Conservation (phyloP, 1,140 invertebrate species). For the Diplogasteroides magnus region DNA sequence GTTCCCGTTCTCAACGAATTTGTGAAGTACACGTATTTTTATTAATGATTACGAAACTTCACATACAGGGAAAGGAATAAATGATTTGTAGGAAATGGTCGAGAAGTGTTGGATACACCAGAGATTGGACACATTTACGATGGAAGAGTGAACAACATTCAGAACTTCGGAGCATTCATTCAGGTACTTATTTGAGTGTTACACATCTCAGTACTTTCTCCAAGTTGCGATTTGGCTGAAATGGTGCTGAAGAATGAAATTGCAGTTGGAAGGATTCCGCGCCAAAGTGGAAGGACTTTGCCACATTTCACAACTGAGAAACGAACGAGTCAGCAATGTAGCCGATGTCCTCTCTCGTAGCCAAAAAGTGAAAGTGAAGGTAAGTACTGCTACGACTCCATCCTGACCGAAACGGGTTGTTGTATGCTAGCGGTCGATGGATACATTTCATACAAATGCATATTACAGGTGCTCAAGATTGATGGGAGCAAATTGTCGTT, state of each 20-base stretch:
- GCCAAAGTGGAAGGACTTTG: slow-evolving; percentile 86
- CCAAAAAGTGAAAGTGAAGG: slow-evolving; percentile 75
- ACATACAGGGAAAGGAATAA: no score
- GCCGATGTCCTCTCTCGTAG: slow-evolving; percentile 85
- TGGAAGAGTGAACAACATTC: slow-evolving; percentile 89
- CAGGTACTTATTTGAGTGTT: no score
- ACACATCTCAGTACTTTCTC: not conserved
- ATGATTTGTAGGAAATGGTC: not conserved
- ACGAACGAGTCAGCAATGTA: slow-evolving; percentile 88
- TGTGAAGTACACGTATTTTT: slow-evolving; percentile 43
- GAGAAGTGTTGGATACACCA: slow-evolving; percentile 57
- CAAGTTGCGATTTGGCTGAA: not conserved
- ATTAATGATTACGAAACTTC: no score
- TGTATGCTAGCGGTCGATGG: no score
- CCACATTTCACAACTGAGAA: slow-evolving; percentile 85
- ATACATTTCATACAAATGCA: not conserved
- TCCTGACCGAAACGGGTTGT: no score
- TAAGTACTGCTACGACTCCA: no score
- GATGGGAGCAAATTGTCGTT: slow-evolving; percentile 89
- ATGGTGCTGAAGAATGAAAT: slow-evolving; percentile 5
- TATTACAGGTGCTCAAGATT: slow-evolving; percentile 75
- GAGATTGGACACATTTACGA: slow-evolving; percentile 73
- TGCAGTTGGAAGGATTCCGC: slow-evolving; percentile 73
- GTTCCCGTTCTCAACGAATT: slow-evolving; percentile 30
- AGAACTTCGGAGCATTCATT: slow-evolving; percentile 95